Percentiles rank a stretch among this genome's conserved stretches.
Evolutionary conservation across 2,113 vertebrate species (phyloP).

Genomic region (Calyptomena viridis): DNA sequence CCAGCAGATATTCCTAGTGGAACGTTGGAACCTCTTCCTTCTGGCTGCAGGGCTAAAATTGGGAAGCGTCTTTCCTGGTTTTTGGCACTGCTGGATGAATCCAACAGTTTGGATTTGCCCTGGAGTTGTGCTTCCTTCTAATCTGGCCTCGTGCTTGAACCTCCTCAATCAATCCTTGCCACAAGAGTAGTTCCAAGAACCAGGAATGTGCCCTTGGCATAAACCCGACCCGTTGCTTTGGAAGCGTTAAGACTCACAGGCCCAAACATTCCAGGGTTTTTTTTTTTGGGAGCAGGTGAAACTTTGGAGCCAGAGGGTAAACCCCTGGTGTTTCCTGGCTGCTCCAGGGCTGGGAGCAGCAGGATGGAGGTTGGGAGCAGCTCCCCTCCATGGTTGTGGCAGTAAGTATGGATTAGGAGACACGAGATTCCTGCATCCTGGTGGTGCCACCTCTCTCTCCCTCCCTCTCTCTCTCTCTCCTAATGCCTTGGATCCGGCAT

Average conservation of each 20-base stretch:
- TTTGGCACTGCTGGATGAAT: constrained; percentile 67
- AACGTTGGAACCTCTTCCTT: constrained; percentile 62
- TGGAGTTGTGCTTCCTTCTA: constrained; percentile 42
- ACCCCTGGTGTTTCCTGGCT: constrained; percentile 47
- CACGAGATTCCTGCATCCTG: constrained; percentile 64
- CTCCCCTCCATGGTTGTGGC: constrained; percentile 56
- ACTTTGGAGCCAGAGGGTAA: neutral
- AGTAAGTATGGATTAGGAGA: constrained; percentile 66
- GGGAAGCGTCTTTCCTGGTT: constrained; percentile 66
- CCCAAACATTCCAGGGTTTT: constrained; percentile 39
- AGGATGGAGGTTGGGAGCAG: constrained; percentile 70
- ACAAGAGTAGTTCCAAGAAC: constrained; percentile 71
- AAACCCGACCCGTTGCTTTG: constrained; percentile 4
- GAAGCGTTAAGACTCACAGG: constrained; percentile 59
- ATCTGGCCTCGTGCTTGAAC: constrained; percentile 50
- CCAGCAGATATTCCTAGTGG: constrained; percentile 68
- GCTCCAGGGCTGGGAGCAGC: constrained; percentile 48
- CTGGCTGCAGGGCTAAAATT: constrained; percentile 59
- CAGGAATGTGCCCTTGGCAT: constrained; percentile 63
- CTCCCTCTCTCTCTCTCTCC: neutral
- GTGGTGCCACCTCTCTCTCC: constrained; percentile 35
- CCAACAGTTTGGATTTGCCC: constrained; percentile 25
- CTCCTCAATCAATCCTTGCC: constrained; percentile 37
- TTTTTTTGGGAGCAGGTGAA: neutral
- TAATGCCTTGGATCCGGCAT: constrained; percentile 61